Conservation (phyloP, 1,140 invertebrate genomes). For the Leptinotarsa lineolata region DNA sequence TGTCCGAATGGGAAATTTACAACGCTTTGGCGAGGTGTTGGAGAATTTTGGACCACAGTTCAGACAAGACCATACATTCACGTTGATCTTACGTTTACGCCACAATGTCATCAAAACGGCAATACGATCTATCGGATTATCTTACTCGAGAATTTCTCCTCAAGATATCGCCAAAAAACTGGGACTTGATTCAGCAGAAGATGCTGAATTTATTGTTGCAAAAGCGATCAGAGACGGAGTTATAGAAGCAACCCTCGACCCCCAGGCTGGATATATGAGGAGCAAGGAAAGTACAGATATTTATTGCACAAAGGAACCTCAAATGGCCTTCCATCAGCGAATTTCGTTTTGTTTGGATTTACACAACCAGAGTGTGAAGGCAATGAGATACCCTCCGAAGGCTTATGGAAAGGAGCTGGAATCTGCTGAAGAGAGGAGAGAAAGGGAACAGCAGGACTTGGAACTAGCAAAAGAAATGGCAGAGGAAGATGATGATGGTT, state of each 20-base stretch:
- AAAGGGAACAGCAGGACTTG: conserved; percentile 95
- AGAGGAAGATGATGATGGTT: conserved; percentile 96
- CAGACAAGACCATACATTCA: conserved; percentile 90
- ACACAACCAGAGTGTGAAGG: conserved; percentile 97
- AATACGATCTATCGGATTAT: conserved; percentile 93
- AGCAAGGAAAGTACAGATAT: conserved; percentile 97
- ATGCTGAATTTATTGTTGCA: conserved; percentile 98
- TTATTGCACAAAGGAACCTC: conserved; percentile 96
- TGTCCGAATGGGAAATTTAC: conserved; percentile 92
- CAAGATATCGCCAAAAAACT: conserved; percentile 93
- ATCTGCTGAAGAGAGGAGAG: conserved; percentile 93
- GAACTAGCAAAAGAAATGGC: conserved; percentile 99
- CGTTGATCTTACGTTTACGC: conserved; percentile 88
- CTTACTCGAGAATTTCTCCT: conserved; percentile 95
- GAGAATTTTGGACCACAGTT: conserved; percentile 89
- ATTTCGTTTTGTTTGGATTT: conserved; percentile 97
- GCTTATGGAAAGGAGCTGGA: conserved; percentile 98
- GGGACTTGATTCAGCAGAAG: conserved; percentile 90
- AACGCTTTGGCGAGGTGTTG: conserved; percentile 91
- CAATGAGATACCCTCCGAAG: conserved; percentile 98
- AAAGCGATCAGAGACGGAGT: conserved; percentile 99
- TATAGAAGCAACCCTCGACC: conserved; percentile 95
- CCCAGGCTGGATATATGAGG: conserved; percentile 94
- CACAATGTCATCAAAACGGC: conserved; percentile 99
- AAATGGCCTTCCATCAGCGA: conserved; percentile 95